A percentile compares a stretch with the other conserved stretches of the same genome.
phyloP scores from a whole-genome alignment of 2,888 invertebrate genomes.

The Amiota communis region DNA sequence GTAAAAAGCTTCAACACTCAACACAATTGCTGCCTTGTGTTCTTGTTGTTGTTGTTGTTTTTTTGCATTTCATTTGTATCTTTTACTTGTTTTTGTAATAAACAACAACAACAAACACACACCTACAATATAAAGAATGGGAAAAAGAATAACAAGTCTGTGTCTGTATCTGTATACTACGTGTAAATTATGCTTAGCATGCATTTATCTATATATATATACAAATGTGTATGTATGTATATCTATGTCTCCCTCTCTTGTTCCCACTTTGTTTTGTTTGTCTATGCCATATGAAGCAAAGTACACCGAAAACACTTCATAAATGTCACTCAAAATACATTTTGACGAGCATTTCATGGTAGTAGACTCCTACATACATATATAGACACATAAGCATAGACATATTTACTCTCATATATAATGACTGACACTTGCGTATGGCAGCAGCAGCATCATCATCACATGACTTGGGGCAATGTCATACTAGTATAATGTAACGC shows the following conservation, averaged over 20 bases:
- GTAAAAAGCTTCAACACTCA: slow-evolving; percentile 46
- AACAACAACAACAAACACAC: too few relatives aligned
- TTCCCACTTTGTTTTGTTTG: too few relatives aligned
- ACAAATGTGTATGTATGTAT: too few relatives aligned
- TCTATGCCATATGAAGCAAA: not conserved
- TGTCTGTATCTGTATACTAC: slow-evolving; percentile 13
- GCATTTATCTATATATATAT: too few relatives aligned
- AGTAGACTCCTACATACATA: slow-evolving; percentile 24
- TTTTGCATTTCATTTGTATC: slow-evolving; percentile 16
- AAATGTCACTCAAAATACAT: slow-evolving; percentile 62
- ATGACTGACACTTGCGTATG: slow-evolving; percentile 22
- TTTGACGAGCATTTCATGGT: slow-evolving; percentile 36
- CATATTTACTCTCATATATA: slow-evolving; percentile 48
- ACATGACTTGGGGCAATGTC: slow-evolving; percentile 32
- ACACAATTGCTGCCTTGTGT: slow-evolving; percentile 43
- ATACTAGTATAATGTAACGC: not conserved
- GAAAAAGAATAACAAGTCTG: not conserved
- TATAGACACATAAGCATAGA: slow-evolving; percentile 46
- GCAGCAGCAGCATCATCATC: slow-evolving; percentile 14
- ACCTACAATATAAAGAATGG: too few relatives aligned
- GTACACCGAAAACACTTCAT: slow-evolving; percentile 56
- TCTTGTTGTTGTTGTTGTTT: not conserved
- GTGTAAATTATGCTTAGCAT: too few relatives aligned
- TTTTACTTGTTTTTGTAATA: not conserved
- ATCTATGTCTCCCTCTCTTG: not conserved